Base-by-base conservation (phyloP, 1,140 invertebrate species). In the Mamestra configurata region DNA sequence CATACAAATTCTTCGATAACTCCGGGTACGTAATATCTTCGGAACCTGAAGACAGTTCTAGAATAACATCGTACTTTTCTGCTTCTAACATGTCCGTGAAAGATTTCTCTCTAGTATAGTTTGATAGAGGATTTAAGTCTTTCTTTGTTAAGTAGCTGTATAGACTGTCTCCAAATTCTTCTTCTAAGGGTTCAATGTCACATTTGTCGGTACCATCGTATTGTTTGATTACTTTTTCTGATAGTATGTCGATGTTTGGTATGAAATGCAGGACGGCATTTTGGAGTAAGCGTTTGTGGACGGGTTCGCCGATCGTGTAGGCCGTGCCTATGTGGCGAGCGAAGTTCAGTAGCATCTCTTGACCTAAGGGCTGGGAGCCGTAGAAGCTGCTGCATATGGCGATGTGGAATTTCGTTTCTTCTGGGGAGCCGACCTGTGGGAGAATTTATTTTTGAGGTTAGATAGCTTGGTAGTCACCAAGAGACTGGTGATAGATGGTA, bases 331-430 rank as follows among this genome's bases (percentile, higher is more conserved):
- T 94, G 95, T 99, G 98, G 0, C 98, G 96, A 0, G 97, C 97
- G 59, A 99, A 95, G 90, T 98, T 97, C 0, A 99, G 87, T 0
- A 98, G 90, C 37, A 99, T 96, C 93, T 99, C 98, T 78, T 98
- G 96, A 0, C 98, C 98, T 15, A 98, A 92, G 1, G 98, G 97
- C 86, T 99, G 97, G 8, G 97, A 97, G 6, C 97, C 97, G 89
- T 97, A 98, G 35, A 99, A 88, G 27, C 98, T 98, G 40, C 98
- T 98, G 13, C 99, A 94, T 22, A 99, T 90, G 5, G 97, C 96
- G 18, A 99, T 96, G 84, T 98, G 97, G 83, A 97, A 97, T 95
- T 98, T 98, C 2, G 95, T 96, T 91, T 98, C 97, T 82, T 98
- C 97, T 2, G 97, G 96, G 1, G 96, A 94, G 0, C 97, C 97